Evolutionary conservation across 2,113 vertebrate genomes (phyloP), one percentile per base, ranked within the genome.

Genomic region (Chunga burmeisteri): DNA sequence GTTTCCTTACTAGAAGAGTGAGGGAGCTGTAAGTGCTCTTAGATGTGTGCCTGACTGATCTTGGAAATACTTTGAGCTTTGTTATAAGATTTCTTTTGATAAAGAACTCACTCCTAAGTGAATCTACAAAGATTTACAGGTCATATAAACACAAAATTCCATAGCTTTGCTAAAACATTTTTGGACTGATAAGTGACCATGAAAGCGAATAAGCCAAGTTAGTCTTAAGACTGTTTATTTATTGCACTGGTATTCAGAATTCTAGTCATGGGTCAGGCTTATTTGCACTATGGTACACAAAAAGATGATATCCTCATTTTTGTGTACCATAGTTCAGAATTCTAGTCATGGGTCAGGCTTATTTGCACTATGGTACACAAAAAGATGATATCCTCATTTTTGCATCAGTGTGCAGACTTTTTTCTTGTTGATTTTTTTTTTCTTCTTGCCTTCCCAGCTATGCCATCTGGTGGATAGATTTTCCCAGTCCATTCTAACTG

Each of bases 381-480:
- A 85, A 65, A 72, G 9, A 26, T 50, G 26, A 34, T 81, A 5
- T 2, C 50, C 27, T 68, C 22, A 10, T 59, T 81, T 78, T 90
- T 93, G 34, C 42, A 66, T 92, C 65, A 46, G 4, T 44, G 6
- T 93, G 13, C 6, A 10, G 36, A 44, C 46, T 83, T 80, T 38
- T 63, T 46, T 71, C 4, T 4, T 50, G 29, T 4, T 30, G 5
- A 15, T 58, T 44, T 8, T 65, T 55, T 55, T 67, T 90, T 52
- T 1, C 3, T 92, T 95, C 47, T 74, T 94, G 9, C 62, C 62
- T 93, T 96, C 74, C 87, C 70, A 87, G 90, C 87, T 95, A 26
- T 97, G 96, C 95, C 95, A 95, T 96, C 95, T 97, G 95, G 93
- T 97, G 96, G 96, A 96, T 96, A 52, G 56, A 86, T 82, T 53